A percentile compares a stretch with the other conserved stretches of the same genome.
Conservation (phyloP, 2,797 vertebrate species). For the Otus scops region DNA sequence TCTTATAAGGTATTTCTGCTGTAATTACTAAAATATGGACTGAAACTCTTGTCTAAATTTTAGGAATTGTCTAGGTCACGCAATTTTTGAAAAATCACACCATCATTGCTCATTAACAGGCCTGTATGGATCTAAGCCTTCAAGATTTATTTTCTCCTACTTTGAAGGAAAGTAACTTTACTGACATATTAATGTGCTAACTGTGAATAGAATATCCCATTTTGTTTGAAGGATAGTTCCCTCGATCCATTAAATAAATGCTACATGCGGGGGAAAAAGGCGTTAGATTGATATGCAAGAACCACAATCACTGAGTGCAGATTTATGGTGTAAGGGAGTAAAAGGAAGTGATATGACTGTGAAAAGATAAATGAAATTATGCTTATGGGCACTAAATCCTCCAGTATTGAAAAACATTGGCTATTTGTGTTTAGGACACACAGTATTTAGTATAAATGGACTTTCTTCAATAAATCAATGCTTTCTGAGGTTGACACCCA, state of each 20-base stretch:
- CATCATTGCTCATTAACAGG: slow-evolving; percentile 53
- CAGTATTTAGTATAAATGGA: neutral
- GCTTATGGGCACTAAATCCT: slow-evolving; percentile 62
- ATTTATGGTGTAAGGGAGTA: slow-evolving; percentile 71
- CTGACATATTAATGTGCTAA: slow-evolving; percentile 72
- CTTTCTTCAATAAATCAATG: neutral
- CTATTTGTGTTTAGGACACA: slow-evolving; percentile 62
- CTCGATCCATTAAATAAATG: slow-evolving; percentile 75
- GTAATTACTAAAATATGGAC: slow-evolving; percentile 54
- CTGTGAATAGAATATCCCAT: slow-evolving; percentile 70
- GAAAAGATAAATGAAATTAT: slow-evolving; percentile 67
- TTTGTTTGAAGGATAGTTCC: slow-evolving; percentile 75
- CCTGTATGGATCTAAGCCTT: slow-evolving; percentile 32
- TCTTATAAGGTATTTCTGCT: neutral
- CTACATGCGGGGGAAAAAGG: neutral
- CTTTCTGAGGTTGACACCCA: neutral
- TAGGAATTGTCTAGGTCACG: slow-evolving; percentile 26
- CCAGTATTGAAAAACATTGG: slow-evolving; percentile 41
- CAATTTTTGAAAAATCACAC: slow-evolving; percentile 54
- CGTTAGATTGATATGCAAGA: slow-evolving; percentile 60
- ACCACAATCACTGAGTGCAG: neutral
- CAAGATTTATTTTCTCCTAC: slow-evolving; percentile 68
- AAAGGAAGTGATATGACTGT: slow-evolving; percentile 66
- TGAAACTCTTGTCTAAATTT: slow-evolving; percentile 53
- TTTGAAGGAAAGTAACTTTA: slow-evolving; percentile 71